These are phyloP conservation scores for Dryas iulia DNA, from an alignment of 1,140 invertebrate genomes.

Conservation along the genomic window DNA sequence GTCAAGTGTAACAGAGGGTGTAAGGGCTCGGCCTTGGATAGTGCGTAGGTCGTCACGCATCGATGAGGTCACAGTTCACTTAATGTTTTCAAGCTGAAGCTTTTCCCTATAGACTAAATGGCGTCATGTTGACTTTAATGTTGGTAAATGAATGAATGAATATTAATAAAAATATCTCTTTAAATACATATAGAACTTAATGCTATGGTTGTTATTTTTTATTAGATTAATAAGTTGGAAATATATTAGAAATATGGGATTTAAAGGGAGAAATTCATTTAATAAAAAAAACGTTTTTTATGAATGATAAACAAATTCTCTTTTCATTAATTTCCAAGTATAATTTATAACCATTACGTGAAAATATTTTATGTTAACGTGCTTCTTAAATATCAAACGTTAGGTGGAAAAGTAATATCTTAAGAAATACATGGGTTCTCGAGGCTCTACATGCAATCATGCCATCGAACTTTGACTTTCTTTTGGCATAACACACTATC, in stretches of 20 bases:
- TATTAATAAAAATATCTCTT: neutral
- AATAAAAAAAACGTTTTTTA: too few relatives aligned
- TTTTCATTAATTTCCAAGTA: neutral
- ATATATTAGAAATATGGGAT: too few relatives aligned
- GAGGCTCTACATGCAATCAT: conserved; percentile 28
- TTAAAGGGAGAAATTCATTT: too few relatives aligned
- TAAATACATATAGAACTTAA: neutral
- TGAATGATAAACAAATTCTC: too few relatives aligned
- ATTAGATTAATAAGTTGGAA: too few relatives aligned
- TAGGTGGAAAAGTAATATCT: neutral
- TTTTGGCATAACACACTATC: conserved; percentile 48
- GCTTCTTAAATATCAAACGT: neutral
- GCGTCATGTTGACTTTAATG: neutral
- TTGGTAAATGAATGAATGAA: neutral
- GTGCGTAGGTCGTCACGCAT: conserved; percentile 39
- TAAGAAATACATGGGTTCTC: neutral
- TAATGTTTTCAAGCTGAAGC: neutral
- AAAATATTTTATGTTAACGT: neutral
- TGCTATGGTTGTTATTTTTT: too few relatives aligned
- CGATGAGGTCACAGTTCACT: conserved; percentile 32
- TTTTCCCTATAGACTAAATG: conserved; percentile 21
- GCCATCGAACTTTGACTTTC: conserved; percentile 73
- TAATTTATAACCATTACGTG: neutral
- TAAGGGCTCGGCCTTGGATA: conserved; percentile 51
- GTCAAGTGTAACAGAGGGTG: conserved; percentile 48